These are phyloP conservation scores for Tragelaphus eurycerus DNA, from an alignment of 2,797 vertebrate genomes.

Conservation along the genomic window DNA sequence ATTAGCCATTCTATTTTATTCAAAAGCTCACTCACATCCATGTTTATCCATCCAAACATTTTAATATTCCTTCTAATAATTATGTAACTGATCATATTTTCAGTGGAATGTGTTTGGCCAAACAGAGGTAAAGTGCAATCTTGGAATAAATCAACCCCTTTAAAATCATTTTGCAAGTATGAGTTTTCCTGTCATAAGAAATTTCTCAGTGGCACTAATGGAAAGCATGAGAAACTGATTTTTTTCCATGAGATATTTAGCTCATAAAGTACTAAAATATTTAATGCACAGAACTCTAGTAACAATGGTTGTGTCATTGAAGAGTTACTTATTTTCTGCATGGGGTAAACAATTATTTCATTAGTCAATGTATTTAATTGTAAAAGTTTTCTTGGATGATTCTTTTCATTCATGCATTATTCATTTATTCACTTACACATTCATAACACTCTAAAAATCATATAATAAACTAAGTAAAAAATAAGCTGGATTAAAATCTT, in stretches of 20 bases:
- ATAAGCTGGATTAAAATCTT: conserved; percentile 13
- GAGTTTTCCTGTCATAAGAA: conserved; percentile 38
- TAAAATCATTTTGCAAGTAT: conserved; percentile 32
- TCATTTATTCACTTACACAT: conserved; percentile 28
- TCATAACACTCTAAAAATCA: conserved; percentile 26
- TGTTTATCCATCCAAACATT: background rate
- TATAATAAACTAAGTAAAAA: conserved; percentile 28
- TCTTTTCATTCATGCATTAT: conserved; percentile 54
- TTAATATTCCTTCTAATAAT: background rate
- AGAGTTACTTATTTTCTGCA: conserved; percentile 29
- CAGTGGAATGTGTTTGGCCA: background rate
- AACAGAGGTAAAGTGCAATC: background rate
- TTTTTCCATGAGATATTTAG: conserved; percentile 24
- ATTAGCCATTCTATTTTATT: background rate
- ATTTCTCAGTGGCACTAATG: background rate
- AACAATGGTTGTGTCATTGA: background rate
- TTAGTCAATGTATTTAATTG: conserved; percentile 37
- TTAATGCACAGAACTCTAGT: background rate
- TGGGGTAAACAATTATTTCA: conserved; percentile 26
- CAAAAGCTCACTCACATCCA: background rate
- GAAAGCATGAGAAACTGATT: background rate
- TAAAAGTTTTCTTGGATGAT: conserved; percentile 33
- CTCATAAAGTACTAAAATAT: conserved; percentile 14
- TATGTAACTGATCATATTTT: background rate
- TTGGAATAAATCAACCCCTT: background rate